These are phyloP conservation scores for Gopherus flavomarginatus DNA, from an alignment of 2,113 vertebrate genomes.

Conservation along the genomic window DNA sequence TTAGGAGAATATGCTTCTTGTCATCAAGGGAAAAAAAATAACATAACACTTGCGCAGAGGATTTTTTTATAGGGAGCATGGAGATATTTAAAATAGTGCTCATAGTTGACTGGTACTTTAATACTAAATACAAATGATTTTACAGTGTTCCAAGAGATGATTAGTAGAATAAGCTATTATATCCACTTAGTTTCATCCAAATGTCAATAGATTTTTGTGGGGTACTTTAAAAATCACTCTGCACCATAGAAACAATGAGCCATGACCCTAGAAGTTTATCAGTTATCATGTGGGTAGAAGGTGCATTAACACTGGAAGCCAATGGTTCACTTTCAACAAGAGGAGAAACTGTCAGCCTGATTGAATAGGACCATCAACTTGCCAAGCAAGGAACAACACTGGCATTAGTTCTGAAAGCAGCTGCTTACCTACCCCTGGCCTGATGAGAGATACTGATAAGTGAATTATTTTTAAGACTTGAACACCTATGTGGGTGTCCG, in stretches of 20 bases:
- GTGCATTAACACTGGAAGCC: background rate
- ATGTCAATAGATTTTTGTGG: background rate
- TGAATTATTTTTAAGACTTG: background rate
- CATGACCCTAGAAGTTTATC: background rate
- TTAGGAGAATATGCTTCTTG: constrained; percentile 1
- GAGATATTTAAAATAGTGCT: background rate
- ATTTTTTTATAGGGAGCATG: background rate
- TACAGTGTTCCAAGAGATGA: background rate
- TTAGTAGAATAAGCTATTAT: background rate
- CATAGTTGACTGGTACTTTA: background rate
- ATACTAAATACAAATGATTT: background rate
- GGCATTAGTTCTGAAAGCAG: background rate
- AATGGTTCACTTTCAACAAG: background rate
- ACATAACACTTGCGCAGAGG: background rate
- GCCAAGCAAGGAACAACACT: background rate
- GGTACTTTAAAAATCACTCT: background rate
- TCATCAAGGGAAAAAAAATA: background rate
- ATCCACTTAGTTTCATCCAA: background rate
- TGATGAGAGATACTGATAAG: background rate
- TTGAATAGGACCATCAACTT: background rate
- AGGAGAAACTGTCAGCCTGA: background rate
- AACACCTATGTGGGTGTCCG: background rate
- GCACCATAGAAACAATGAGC: background rate
- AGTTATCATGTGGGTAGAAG: background rate
- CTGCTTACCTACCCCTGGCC: background rate